Evolutionary conservation across 2,888 invertebrate species (phyloP).

Genomic region (Limnephilus auricula): DNA sequence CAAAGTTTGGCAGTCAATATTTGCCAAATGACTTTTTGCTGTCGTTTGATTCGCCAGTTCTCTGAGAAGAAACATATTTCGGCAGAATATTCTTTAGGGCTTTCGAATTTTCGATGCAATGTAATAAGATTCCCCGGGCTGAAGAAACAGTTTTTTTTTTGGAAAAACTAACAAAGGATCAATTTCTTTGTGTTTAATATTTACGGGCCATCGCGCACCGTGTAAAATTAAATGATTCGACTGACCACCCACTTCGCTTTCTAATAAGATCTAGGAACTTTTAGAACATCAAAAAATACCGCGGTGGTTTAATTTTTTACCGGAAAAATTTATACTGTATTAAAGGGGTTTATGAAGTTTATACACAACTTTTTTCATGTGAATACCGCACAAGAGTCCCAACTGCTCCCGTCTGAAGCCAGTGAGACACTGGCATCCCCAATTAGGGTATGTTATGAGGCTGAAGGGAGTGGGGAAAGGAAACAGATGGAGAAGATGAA

Average conservation of each 20-base stretch:
- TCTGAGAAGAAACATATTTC: slow-evolving; percentile 14
- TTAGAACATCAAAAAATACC: background rate
- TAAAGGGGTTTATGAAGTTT: no score
- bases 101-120: slow-evolving; percentile 26
- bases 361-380: no score
- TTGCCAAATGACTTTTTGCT: slow-evolving; percentile 59
- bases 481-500: no score
- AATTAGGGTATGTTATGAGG: no score
- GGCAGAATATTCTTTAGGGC: slow-evolving; percentile 6
- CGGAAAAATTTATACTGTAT: no score
- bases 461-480: no score
- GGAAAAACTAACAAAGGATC: background rate
- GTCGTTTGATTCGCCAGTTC: slow-evolving; percentile 32
- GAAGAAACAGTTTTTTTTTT: background rate
- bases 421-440: no score
- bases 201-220: background rate
- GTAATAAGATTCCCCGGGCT: background rate
- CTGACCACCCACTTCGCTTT: background rate
- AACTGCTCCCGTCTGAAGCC: no score
- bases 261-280: background rate
- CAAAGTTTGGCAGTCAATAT: slow-evolving; percentile 62
- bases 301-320: background rate
- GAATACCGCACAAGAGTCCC: no score
- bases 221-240: background rate
- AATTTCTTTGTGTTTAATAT: background rate